Percentiles rank a stretch among this genome's conserved stretches.
Conservation (phyloP, 2,888 invertebrate genomes). For the Nesidiocoris tenuis region DNA sequence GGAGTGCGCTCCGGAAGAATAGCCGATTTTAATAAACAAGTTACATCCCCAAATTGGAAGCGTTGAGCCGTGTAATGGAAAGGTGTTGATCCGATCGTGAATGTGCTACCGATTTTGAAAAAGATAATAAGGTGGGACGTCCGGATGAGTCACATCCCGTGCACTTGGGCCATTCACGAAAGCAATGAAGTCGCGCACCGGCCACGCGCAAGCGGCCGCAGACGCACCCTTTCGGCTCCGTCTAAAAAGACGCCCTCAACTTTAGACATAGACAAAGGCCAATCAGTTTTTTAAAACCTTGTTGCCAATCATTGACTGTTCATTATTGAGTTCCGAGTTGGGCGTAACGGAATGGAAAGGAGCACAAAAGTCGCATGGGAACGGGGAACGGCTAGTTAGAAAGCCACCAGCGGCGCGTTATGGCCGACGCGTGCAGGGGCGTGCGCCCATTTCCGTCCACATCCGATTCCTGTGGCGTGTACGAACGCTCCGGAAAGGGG, state of each 20-base stretch:
- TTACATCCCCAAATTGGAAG: too few species aligned
- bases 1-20: too few species aligned
- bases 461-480: too few species aligned
- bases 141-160: not conserved
- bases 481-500: too few species aligned
- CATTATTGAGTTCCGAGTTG: conserved; percentile 4
- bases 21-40: too few species aligned
- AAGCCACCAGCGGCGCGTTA: conserved; percentile 21
- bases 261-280: not conserved
- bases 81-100: conserved; percentile 23
- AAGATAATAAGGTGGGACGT: conserved; percentile 15
- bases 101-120: not conserved
- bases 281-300: conserved; percentile 1
- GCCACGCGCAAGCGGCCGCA: not conserved
- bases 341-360: not conserved
- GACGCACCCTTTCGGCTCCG: not conserved
- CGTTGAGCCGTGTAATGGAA: conserved; percentile 24
- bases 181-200: too few species aligned
- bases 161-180: not conserved
- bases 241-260: not conserved
- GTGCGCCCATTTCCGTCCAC: not conserved
- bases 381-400: conserved; percentile 12
- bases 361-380: not conserved
- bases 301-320: conserved; percentile 22
- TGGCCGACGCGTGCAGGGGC: not conserved